Evolutionary conservation across 2,888 invertebrate genomes (phyloP), one percentile per base, ranked within the genome.

Genomic region (Stenurella melanura): DNA sequence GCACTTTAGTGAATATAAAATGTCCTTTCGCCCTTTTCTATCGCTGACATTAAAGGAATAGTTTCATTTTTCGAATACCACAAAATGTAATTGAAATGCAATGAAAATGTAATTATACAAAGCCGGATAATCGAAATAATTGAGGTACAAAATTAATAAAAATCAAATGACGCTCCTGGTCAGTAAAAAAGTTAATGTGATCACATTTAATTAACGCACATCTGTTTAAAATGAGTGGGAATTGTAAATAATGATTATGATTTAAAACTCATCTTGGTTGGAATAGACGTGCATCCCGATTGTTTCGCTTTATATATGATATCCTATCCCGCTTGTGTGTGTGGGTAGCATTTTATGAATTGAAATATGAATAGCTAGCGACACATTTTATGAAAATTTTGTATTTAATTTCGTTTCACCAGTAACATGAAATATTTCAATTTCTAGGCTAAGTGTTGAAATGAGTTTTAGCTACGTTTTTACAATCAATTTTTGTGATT

Each of bases 381-480:
- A 42, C 64, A 64, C 42, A 64, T 19, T 61, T 61, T 61, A 61
- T 42, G 42, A 42, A 64, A 64, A 64, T 42, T 63, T 63, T 63
- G 63, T 42, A 42, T 64, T 64, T 64, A 42, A 38, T 64, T 64
- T 42, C 9, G 42, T 42, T 64, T 21, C 50, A 50, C 50, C 12
- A 38, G 42, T 6, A 64, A 38, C 63, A 18, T 10, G 15, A 38
- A 5, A 64, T 64, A 64, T 64, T 64, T 42, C 64, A 38, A 18
- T 42, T 64, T 42, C 64, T 64, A 64, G 10, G 30, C 18, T 12
- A 64, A 18, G 42, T 50, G 64, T 30, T 38, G 63, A 34, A 38
- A 18, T 64, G 64, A 64, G 42, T 64, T 38, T 64, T 19, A 56
- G 67, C 17, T 56, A 67, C 67, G 67, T 67, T 67, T 67, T 67